Evolutionary conservation across 2,888 invertebrate species (phyloP), one percentile per base, ranked within the genome.

Genomic region (Hylaea fasciaria): DNA sequence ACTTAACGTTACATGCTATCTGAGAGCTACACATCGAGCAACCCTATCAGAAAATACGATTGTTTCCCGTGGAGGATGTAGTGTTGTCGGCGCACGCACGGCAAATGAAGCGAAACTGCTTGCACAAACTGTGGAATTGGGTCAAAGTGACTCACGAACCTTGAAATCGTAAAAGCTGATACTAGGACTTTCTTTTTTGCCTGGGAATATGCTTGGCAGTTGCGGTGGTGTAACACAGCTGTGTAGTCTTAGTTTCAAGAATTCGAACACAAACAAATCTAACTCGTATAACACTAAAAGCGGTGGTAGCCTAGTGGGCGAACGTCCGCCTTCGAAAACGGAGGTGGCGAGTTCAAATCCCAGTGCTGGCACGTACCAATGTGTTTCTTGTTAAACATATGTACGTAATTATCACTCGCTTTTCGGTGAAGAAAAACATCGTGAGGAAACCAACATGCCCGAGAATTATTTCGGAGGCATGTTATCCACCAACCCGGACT

Each of bases 71-170:
- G 43, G 32, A 55, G 55, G 60, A 51, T 56, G 9, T 14, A 51
- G 55, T 46, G 41, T 35, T 29, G 12, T 37, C 55, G 39, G 43
- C 43, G 47, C 61, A 55, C 55, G 56, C 61, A 51, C 29, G 47
- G 22, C 47, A 52, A 61, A 55, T 61, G 55, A 56, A 61, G 56
- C 61, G 56, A 47, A 29, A 56, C 61, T 37, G 60, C 56, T 51
- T 59, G 59, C 51, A 52, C 46, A 55, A 60, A 55, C 47, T 44
- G 13, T 43, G 51, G 52, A 61, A 61, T 61, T 56, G 51, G 61
- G 61, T 61, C 61, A 61, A 14, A 61, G 61, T 61, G 61, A 61
- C 51, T 56, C 56, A 61, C 48, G 46, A 56, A 56, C 61, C 56
- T 61, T 61, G 61, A 52, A 51, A 47, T 43, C 3, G 22, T 51